phyloP scores from a whole-genome alignment of 2,888 invertebrate genomes.

The Auanema freiburgensis region DNA sequence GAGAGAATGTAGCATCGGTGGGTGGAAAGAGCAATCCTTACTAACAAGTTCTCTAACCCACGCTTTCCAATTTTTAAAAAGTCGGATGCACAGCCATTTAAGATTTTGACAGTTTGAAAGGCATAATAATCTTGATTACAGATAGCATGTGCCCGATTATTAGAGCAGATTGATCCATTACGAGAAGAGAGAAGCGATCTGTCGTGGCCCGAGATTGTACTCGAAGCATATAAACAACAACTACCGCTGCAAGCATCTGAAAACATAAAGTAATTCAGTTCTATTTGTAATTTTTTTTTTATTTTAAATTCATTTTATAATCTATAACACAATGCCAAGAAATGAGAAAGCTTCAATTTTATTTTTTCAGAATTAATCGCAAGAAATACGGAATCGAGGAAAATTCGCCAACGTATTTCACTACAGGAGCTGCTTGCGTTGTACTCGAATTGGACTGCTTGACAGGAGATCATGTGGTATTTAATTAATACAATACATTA shows the following conservation, averaged over 20 bases:
- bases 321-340: not conserved
- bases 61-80: too few species aligned
- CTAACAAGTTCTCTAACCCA: too few species aligned
- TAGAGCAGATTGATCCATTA: constrained; percentile 76
- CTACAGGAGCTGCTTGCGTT: constrained; percentile 81
- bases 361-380: constrained; percentile 33
- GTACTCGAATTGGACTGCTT: constrained; percentile 90
- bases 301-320: not conserved
- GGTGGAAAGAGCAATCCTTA: too few species aligned
- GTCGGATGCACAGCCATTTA: too few species aligned
- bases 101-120: not conserved
- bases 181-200: constrained; percentile 22
- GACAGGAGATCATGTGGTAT: constrained; percentile 84
- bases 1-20: too few species aligned
- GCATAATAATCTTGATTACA: constrained; percentile 14
- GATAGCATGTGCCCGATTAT: constrained; percentile 76
- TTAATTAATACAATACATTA: too few species aligned
- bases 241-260: constrained; percentile 44
- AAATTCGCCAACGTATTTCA: constrained; percentile 73
- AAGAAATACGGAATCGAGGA: constrained; percentile 22
- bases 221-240: constrained; percentile 26
- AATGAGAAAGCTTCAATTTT: not conserved
- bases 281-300: not conserved
- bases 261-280: constrained; percentile 34
- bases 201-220: constrained; percentile 30